Percentiles rank a stretch among this genome's conserved stretches.
phyloP scores from a whole-genome alignment of 2,888 invertebrate species.

The Cryptocephalus moraei region DNA sequence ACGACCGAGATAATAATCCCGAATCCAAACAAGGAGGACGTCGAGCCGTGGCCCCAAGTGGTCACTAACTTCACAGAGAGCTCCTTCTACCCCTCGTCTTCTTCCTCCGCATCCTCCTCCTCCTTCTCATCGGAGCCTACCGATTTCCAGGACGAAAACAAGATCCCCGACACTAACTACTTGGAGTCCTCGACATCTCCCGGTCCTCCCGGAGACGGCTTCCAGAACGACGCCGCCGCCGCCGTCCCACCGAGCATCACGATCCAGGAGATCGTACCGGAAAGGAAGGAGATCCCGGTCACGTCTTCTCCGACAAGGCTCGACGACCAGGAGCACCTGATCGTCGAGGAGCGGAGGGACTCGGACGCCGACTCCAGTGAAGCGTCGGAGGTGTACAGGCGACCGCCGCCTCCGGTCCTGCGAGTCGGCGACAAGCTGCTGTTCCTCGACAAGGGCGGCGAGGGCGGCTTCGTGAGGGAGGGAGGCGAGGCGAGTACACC shows the following conservation, averaged over 20 bases:
- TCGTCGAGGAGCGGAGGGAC: conserved; percentile 23
- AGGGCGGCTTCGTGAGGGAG: conserved; percentile 26
- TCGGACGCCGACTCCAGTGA: conserved; percentile 32
- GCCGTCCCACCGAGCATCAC: conserved; percentile 32
- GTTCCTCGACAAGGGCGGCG: too few relatives aligned
- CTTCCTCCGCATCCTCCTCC: too few relatives aligned
- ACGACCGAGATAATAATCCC: conserved; percentile 11
- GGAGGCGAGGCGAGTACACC: conserved; percentile 33
- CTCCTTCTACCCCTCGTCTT: too few relatives aligned
- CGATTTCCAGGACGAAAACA: conserved; percentile 15
- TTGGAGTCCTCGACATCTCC: conserved; percentile 4
- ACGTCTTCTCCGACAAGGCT: conserved; percentile 25
- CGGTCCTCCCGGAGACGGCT: conserved; percentile 8
- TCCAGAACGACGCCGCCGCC: conserved; percentile 8
- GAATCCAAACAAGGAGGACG: conserved; percentile 1
- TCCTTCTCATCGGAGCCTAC: not conserved
- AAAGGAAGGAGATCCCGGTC: conserved; percentile 32
- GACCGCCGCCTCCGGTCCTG: conserved; percentile 32
- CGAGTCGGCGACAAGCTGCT: conserved; percentile 35
- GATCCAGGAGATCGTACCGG: conserved; percentile 52
- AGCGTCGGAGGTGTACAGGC: conserved; percentile 32
- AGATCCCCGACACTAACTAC: conserved; percentile 17
- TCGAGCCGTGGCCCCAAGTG: too few relatives aligned
- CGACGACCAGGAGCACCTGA: conserved; percentile 19
- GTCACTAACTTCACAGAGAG: too few relatives aligned